A percentile compares a stretch with the other conserved stretches of the same genome.
Evolutionary conservation across 1,140 invertebrate species (phyloP).

Genomic region (Lepeophtheirus salmonis): DNA sequence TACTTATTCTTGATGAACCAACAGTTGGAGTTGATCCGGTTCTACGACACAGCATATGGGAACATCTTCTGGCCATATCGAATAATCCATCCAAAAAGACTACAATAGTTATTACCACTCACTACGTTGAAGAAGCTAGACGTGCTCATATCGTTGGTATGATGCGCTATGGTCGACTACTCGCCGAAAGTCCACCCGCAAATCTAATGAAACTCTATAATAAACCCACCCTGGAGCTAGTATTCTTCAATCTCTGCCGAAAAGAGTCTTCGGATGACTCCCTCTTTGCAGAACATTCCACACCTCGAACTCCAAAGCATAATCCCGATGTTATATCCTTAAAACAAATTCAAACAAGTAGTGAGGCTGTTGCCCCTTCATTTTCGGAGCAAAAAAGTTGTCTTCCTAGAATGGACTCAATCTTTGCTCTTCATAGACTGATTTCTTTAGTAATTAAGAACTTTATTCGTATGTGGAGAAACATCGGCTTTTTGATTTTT

Average conservation of each 20-base stretch:
- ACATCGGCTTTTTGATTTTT: slow-evolving; percentile 24
- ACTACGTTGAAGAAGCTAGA: slow-evolving; percentile 79
- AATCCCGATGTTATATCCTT: not conserved
- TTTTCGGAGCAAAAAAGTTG: no score
- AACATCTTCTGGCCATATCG: slow-evolving; percentile 64
- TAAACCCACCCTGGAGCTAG: slow-evolving; percentile 66
- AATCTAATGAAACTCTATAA: slow-evolving; percentile 58
- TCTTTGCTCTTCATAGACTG: slow-evolving; percentile 4
- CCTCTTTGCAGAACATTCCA: no score
- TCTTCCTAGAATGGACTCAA: no score
- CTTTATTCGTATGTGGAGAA: slow-evolving; percentile 29
- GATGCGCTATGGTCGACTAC: slow-evolving; percentile 41
- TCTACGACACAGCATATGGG: slow-evolving; percentile 62
- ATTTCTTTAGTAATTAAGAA: slow-evolving; percentile 30
- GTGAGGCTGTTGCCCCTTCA: no score
- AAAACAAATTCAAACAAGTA: no score
- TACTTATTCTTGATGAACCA: slow-evolving; percentile 81
- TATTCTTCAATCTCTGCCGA: slow-evolving; percentile 74
- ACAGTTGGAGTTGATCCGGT: slow-evolving; percentile 82
- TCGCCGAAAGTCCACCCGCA: slow-evolving; percentile 75
- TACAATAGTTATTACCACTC: slow-evolving; percentile 80
- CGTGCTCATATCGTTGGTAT: slow-evolving; percentile 57
- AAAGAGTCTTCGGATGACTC: slow-evolving; percentile 26
- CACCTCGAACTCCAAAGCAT: not conserved
- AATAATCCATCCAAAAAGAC: slow-evolving; percentile 36